Conservation (phyloP, 2,797 vertebrate species). For the Phalloptychus januarius region DNA sequence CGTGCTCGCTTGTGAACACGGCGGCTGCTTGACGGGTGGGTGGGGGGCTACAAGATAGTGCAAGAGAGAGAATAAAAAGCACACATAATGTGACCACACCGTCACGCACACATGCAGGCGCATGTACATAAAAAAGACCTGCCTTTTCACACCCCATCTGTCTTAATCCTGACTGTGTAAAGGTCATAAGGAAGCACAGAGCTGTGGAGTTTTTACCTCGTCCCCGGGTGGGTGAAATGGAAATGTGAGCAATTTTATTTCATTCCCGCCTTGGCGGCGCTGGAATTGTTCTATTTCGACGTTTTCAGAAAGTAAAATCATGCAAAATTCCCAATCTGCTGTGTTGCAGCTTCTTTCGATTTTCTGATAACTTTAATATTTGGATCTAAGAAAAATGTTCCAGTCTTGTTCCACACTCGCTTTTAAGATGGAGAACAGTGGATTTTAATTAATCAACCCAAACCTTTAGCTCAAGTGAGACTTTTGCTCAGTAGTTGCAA, state of each 20-base stretch:
- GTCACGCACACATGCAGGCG: slow-evolving; percentile 19
- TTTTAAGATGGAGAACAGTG: background rate
- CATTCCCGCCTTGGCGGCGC: background rate
- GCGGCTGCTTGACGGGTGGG: slow-evolving; percentile 38
- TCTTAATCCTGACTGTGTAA: slow-evolving; percentile 67
- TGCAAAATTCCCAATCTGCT: background rate
- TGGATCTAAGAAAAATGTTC: background rate
- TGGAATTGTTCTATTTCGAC: background rate
- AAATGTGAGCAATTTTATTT: background rate
- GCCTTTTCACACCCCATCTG: slow-evolving; percentile 71
- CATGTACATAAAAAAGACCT: slow-evolving; percentile 63
- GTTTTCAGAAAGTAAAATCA: background rate
- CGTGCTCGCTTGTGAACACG: slow-evolving; percentile 57
- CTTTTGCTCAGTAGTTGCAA: background rate
- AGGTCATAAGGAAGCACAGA: slow-evolving; percentile 62
- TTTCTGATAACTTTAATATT: background rate
- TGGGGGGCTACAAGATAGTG: slow-evolving; percentile 46
- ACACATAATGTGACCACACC: slow-evolving; percentile 44
- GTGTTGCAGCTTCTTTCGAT: background rate
- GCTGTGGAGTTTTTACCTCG: slow-evolving; percentile 50
- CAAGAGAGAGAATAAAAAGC: slow-evolving; percentile 49
- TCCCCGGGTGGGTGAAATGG: background rate
- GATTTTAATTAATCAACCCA: background rate
- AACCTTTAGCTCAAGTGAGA: background rate
- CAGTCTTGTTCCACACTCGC: background rate